Evolutionary conservation across 2,113 vertebrate genomes (phyloP).

Genomic region (Deroptyus accipitrinus): DNA sequence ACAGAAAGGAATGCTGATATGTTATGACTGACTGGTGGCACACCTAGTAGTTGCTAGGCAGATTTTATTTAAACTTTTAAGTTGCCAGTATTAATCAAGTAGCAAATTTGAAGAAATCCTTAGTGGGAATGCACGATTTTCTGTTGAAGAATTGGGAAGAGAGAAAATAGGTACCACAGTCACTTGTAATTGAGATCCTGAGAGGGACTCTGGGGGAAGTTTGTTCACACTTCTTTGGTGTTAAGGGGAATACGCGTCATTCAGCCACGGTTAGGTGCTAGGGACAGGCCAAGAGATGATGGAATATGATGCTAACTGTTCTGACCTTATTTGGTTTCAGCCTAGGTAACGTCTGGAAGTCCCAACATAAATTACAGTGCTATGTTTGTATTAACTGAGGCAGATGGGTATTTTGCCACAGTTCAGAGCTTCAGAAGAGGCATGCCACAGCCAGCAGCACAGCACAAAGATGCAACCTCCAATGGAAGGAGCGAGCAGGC

Average conservation of each 20-base stretch:
- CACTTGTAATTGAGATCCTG: neutral
- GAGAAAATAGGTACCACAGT: neutral
- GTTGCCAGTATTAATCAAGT: neutral
- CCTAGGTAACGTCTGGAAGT: neutral
- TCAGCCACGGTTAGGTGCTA: neutral
- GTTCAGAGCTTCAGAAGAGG: neutral
- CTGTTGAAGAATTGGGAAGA: neutral
- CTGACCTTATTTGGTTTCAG: neutral
- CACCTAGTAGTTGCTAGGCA: neutral
- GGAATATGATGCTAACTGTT: neutral
- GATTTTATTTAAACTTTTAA: neutral
- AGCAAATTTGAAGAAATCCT: neutral
- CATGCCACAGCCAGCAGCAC: neutral
- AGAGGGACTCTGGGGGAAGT: neutral
- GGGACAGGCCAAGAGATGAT: neutral
- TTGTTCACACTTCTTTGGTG: neutral
- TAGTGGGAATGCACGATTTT: neutral
- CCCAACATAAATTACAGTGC: neutral
- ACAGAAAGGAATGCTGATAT: neutral
- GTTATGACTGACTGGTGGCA: neutral
- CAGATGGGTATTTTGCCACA: neutral
- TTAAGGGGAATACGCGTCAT: neutral
- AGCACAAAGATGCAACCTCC: neutral
- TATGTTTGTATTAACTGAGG: neutral
- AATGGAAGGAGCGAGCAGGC: fast-evolving